Evolutionary conservation across 2,888 invertebrate genomes (phyloP), one percentile per base, ranked within the genome.

Genomic region (Sericinus montela): DNA sequence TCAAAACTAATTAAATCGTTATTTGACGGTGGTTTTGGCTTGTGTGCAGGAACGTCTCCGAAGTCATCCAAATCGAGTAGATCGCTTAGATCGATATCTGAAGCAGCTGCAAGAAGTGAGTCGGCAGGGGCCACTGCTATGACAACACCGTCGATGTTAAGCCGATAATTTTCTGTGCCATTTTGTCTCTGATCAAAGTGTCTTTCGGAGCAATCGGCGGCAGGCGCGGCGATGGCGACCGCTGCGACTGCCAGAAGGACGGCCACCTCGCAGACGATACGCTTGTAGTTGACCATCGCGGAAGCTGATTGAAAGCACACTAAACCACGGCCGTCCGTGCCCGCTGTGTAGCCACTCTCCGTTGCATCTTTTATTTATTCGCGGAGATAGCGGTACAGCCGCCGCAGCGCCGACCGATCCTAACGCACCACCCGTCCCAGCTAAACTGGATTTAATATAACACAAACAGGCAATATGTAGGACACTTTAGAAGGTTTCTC

Each of bases 141-240:
- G 10, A 93, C 90, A n/a, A 94, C 84, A 10, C 93, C 94, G 61
- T 93, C 92, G 42, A 95, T 87, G 67, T 91, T 92, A 8, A 95
- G 77, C 13, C 94, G 88, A 56, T 92, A 91, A 80, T 95, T 95
- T 62, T 94, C 94, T 0, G 91, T 86, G 1, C 95, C 95, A 67
- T 94, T 95, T 71, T 95, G 95, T 6, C 94, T 81, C 68, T 95
- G 94, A 75, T 95, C 95, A 55, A 85, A 80, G 15, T 82, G 56
- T 41, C 77, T 52, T 32, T 68, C 66, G 9, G 55, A 52, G 43
- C 60, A 58, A 52, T 76, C 73, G n/a, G 69, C 63, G 2, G 69
- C 60, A 2, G 79, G 71, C 0, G 84, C 80, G 0, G 75, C 69
- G 1, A 60, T 52, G 1, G 56, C 62, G 3, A 62, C 47, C 2